Base-by-base conservation (phyloP, 2,797 vertebrate genomes). In the Lutjanus argentimaculatus region DNA sequence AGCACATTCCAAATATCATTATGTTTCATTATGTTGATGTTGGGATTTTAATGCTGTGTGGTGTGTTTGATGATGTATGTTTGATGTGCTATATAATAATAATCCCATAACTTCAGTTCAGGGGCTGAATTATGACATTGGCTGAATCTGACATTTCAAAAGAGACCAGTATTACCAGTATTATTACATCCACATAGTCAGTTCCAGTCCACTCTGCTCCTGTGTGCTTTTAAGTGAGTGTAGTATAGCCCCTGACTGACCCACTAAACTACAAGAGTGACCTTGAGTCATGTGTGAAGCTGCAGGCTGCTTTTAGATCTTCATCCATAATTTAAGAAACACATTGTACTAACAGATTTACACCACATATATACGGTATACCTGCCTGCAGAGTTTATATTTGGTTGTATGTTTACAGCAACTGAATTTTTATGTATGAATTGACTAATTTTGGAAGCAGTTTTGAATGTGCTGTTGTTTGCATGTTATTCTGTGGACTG, bases 331-430 rank as follows among this genome's bases (percentile, higher is more conserved):
- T 67, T 40, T 73, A 69, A 69, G 66, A 79, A 19, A 65, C 52
- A 75, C 13, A 42, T 42, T 82, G 53, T 53, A 46, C 45, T 7
- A 22, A 42, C 16, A 75, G 84, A 72, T 75, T 64, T 36, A 56
- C 48, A 55, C 8, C 45, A 56, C 2, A 53, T 45, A 67, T 16
- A 72, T 51, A 70, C 0, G 4, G 30, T 36, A 36, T 36, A 16
- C 7, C 13, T 0, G 1, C 13, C 42, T 66, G 49, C 61, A 14
- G 30, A 13, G 49, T 57, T 68, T 45, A 46, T 76, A 11, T 57
- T 15, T 46, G n/a, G 1, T 21, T 46, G 21, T 7, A 3, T 21
- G 19, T 10, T 21, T 43, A 21, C 16, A 61, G 42, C 11, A 63
- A 8, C 30, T 10, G 4, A 36, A 36, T 40, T 49, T 25, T 8